Conservation (phyloP, 2,797 vertebrate genomes). For the Platalea minor region DNA sequence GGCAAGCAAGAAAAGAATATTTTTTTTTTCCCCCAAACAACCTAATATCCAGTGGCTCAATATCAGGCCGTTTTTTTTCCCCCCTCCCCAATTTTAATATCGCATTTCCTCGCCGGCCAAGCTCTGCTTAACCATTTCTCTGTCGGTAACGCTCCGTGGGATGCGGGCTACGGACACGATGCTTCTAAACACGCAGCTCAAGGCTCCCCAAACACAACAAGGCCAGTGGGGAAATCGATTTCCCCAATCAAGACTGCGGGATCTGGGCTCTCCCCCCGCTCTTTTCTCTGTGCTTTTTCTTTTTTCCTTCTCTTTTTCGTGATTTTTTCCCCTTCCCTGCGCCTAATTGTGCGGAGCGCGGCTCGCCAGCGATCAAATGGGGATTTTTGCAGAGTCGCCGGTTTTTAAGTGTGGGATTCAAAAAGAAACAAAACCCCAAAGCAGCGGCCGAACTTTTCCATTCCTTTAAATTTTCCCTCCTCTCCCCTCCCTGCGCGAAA, state of each 20-base stretch:
- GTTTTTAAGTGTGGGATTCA: not conserved
- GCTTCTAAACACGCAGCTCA: not conserved
- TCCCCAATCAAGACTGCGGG: not conserved
- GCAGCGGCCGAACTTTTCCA: not conserved
- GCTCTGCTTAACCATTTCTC: not conserved
- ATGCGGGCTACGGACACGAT: not conserved
- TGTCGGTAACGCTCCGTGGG: not conserved
- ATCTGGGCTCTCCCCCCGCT: not conserved
- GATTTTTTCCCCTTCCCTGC: too few species aligned
- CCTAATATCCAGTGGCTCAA: not conserved
- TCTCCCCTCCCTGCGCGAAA: not conserved
- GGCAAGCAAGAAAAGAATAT: not conserved
- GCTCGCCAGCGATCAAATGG: not conserved
- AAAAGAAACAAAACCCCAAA: not conserved
- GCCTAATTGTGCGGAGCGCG: not conserved
- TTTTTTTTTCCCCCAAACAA: not conserved
- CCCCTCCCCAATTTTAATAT: not conserved
- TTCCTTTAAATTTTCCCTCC: slow-evolving; percentile 59
- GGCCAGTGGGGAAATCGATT: slow-evolving; percentile 6
- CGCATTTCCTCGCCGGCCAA: not conserved
- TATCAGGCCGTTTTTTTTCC: not conserved
- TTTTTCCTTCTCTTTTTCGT: too few species aligned
- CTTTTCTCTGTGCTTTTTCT: not conserved
- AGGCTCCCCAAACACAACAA: not conserved
- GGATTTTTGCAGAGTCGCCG: not conserved